A percentile compares a stretch with the other conserved stretches of the same genome.
These are phyloP conservation scores for Melopsittacus undulatus DNA, from an alignment of 2,797 vertebrate species.

Conservation along the genomic window DNA sequence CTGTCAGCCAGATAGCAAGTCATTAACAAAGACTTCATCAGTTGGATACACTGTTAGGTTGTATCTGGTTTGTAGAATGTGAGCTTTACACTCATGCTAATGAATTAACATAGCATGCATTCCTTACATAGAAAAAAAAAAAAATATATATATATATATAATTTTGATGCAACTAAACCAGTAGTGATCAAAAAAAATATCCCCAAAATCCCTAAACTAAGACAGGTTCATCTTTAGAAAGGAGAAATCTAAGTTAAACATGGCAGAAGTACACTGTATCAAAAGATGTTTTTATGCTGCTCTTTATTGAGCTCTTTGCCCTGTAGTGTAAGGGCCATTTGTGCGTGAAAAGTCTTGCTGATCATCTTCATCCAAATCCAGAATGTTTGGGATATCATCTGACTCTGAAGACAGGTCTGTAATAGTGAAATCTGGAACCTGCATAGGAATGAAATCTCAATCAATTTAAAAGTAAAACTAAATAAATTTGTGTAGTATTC, in stretches of 20 bases:
- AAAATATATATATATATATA: neutral
- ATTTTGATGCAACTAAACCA: constrained; percentile 50
- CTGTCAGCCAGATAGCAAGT: constrained; percentile 5
- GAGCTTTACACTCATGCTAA: neutral
- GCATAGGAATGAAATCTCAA: constrained; percentile 61
- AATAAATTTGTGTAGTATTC: neutral
- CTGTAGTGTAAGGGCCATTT: constrained; percentile 52
- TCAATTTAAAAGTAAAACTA: constrained; percentile 52
- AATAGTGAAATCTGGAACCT: constrained; percentile 79
- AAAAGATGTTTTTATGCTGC: neutral
- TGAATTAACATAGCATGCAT: neutral
- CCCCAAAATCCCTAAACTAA: constrained; percentile 55
- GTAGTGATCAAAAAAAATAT: constrained; percentile 23
- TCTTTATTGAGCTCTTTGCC: constrained; percentile 60
- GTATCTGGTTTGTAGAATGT: neutral
- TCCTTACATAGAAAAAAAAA: neutral
- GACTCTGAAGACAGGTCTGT: constrained; percentile 79
- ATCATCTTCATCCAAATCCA: constrained; percentile 77
- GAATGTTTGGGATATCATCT: constrained; percentile 78
- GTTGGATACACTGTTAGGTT: neutral
- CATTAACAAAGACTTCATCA: neutral
- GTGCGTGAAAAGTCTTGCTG: constrained; percentile 67
- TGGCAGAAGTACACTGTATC: constrained; percentile 29
- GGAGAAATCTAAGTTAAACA: constrained; percentile 44
- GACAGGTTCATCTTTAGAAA: constrained; percentile 33